Base-by-base conservation (phyloP, 2,888 invertebrate species). In the Oscheius sp. region DNA sequence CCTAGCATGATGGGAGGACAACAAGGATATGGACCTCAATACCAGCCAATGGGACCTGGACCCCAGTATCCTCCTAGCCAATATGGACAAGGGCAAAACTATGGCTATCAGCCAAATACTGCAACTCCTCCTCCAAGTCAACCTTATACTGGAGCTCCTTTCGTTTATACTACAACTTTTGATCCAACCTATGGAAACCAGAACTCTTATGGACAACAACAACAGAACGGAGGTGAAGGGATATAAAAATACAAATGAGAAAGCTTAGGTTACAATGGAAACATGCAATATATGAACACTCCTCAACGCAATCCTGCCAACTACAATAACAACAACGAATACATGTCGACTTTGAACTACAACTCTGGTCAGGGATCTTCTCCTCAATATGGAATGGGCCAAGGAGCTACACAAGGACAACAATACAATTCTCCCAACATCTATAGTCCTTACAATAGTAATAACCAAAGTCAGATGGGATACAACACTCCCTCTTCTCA, bases 131-230 rank as follows among this genome's bases (percentile, higher is more conserved):
- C 64, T 23, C 64, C 48, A 23, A 8, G 33, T 15, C 64, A 64
- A 27, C 46, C 64, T 25, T 64, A 64, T 39, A 64, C 64, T 50
- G 64, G 64, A 33, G 50, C 48, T 50, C 64, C 64, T 3, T 64
- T 64, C 37, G 48, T 48, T 10, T 64, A 64, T 20, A 34, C 64
- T 3, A 50, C 64, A 23, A 64, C 64, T 2, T 15, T 48, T 29
- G 29, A 46, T n/a, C 64, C 64, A 25, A 64, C 50, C 15, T 45
- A 33, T 5, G 46, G 27, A 29, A 64, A 33, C 31, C 27, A 42
- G 12, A 42, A 42, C 12, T n/a, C n/a, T 12, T 29, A 46, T 17
- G 25, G 64, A 4, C 64, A 48, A 33, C 37, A 48, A 17, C 39
- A 42, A 27, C 61, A 61, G 42, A 45, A 64, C 34, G 34, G 55